Base-by-base conservation (phyloP, 2,113 vertebrate genomes). In the Taurulus bubalis region DNA sequence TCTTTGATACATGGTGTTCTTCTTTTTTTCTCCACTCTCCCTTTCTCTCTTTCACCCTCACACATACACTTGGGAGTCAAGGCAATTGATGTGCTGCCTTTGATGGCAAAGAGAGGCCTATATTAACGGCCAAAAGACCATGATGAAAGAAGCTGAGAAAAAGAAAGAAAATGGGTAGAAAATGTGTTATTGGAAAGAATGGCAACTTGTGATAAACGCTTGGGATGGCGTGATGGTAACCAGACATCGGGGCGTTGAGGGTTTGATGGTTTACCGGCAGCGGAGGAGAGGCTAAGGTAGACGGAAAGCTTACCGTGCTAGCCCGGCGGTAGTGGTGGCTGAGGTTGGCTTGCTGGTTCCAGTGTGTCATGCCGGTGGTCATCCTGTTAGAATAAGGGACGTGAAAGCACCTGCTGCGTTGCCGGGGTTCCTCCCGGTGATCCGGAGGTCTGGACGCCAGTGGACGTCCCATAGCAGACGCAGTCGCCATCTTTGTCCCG, bases 31-130 rank as follows among this genome's bases (percentile, higher is more conserved):
- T 34, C 75, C 86, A 81, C 85, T 85, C 84, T 85, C 87, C 82
- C 82, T 92, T 88, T 91, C 92, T 91, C 91, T 84, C 90, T 87
- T 88, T 89, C 89, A 77, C 88, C 77, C 91, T 90, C 86, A 83
- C 92, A 91, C 91, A 91, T 93, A 92, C 93, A 91, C 92, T 92
- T 91, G 92, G 93, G 92, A 94, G 93, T 94, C 93, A 94, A 93
- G 84, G 92, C 93, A 94, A 94, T 94, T 94, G 93, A 94, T 94
- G 93, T 94, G 93, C 90, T 94, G 92, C 92, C 92, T 94, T 94
- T 94, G 93, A 94, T 94, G 92, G 91, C 88, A 79, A 90, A 90
- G 88, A 90, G 92, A 93, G 93, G 91, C 91, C 92, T 90, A 92
- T 89, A 93, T 93, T 92, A 92, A 88, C 81, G 59, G 90, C 82